Evolutionary conservation across 2,888 invertebrate species (phyloP).

Genomic region (Ochropleura plecta): DNA sequence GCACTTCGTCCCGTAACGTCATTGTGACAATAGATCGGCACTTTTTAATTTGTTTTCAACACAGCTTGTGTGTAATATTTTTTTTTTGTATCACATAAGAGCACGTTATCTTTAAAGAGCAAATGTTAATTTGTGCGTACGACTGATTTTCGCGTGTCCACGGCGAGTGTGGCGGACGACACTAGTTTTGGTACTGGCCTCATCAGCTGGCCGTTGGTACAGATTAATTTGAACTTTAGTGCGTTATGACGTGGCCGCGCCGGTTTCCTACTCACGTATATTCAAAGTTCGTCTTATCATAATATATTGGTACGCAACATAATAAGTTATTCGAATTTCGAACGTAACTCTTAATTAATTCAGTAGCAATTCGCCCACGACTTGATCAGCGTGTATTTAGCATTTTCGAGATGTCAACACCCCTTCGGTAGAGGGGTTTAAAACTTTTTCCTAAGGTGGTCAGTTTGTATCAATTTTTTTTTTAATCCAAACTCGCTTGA

Average conservation of each 20-base stretch:
- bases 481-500: too few relatives aligned
- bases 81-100: conserved; percentile 52
- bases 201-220: conserved; percentile 83
- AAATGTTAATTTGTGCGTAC: conserved; percentile 76
- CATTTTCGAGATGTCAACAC: background rate
- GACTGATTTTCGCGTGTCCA: conserved; percentile 71
- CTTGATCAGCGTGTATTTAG: background rate
- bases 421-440: background rate
- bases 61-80: conserved; percentile 52
- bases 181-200: conserved; percentile 79
- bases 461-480: too few relatives aligned
- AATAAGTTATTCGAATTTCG: conserved; percentile 40
- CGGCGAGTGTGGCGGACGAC: conserved; percentile 78
- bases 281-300: conserved; percentile 58
- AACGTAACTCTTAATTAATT: conserved; percentile 7
- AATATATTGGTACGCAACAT: conserved; percentile 23
- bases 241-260: conserved; percentile 82
- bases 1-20: conserved; percentile 88
- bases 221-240: conserved; percentile 87
- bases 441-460: background rate
- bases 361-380: background rate
- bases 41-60: conserved; percentile 81
- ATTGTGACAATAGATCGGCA: conserved; percentile 80
- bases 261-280: conserved; percentile 57
- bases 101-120: conserved; percentile 42